Evolutionary conservation across 2,888 invertebrate species (phyloP), one percentile per base, ranked within the genome.

Genomic region (Cynaeus angustus): DNA sequence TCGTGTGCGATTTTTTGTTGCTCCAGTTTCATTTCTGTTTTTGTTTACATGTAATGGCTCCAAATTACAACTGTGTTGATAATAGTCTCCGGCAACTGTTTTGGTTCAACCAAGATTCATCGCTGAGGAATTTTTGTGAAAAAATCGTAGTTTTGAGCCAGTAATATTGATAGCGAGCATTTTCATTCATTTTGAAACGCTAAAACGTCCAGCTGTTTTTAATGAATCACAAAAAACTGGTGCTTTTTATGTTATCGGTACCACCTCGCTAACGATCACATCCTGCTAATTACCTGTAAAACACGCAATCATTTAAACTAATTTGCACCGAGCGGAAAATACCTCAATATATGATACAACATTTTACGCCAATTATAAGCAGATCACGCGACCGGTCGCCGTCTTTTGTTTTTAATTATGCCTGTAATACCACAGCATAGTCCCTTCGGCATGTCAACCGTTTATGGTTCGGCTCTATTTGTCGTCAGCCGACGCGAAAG

Each of bases 321-420:
- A 55, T 55, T 55, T 55, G 48, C 48, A 16, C 9, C 48, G 26
- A 43, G 52, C 53, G 53, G 53, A 55, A 55, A 55, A 55, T 55
- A 21, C 21, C 43, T 30, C 21, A 5, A n/a, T 37, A 13, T 37
- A 55, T 13, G 53, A 55, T 33, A 14, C 14, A 55, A 14, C 13
- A 55, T 14, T 37, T 14, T 14, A 37, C 53, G 53, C 13, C 53
- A 55, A 55, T 55, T 55, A 52, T n/a, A 37, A 37, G 4, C 37
- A 37, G 37, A 37, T 37, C 50, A 43, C 43, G 43, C 43, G 43
- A 43, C 9, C 37, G 7, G 4, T 37, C 37, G 37, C 7, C 37
- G 37, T 21, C 37, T 37, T 43, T 43, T 43, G 43, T 48, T 48
- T 48, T 48, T 48, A 48, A 48, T 48, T 43, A 13, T 21, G 21